Conservation (phyloP, 2,113 vertebrate genomes). For the Oreochromis niloticus region DNA sequence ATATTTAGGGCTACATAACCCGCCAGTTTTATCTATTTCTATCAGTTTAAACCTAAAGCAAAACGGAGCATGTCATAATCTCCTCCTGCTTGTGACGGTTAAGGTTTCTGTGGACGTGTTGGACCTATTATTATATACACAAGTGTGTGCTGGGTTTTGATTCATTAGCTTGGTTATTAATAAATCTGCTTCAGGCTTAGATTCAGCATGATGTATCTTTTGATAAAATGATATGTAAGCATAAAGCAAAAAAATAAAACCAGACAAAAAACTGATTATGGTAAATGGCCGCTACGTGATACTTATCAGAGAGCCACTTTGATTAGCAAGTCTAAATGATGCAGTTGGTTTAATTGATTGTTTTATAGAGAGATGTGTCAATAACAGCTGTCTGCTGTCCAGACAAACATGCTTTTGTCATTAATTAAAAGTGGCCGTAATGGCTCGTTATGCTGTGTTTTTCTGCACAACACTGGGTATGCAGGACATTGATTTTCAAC, state of each 20-base stretch:
- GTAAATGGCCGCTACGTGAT: background rate
- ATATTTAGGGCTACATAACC: background rate
- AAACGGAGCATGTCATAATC: background rate
- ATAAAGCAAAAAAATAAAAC: background rate
- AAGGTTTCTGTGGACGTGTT: background rate
- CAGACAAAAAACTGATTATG: background rate
- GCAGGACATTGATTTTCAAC: slow-evolving; percentile 15
- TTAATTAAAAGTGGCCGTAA: background rate
- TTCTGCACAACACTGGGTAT: background rate
- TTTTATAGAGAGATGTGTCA: slow-evolving; percentile 36
- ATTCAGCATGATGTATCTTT: background rate
- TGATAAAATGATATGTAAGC: background rate
- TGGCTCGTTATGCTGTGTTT: background rate
- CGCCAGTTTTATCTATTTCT: background rate
- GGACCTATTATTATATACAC: background rate
- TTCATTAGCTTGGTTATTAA: slow-evolving; percentile 1
- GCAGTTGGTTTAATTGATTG: slow-evolving; percentile 42
- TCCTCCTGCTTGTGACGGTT: background rate
- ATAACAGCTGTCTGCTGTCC: slow-evolving; percentile 26
- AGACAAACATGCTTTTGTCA: background rate
- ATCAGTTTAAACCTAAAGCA: background rate
- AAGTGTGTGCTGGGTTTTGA: background rate
- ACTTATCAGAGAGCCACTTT: background rate
- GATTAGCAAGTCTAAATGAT: slow-evolving; percentile 21
- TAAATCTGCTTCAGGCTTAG: background rate